phyloP scores from a whole-genome alignment of 2,888 invertebrate genomes.

The Tetragonisca angustula region DNA sequence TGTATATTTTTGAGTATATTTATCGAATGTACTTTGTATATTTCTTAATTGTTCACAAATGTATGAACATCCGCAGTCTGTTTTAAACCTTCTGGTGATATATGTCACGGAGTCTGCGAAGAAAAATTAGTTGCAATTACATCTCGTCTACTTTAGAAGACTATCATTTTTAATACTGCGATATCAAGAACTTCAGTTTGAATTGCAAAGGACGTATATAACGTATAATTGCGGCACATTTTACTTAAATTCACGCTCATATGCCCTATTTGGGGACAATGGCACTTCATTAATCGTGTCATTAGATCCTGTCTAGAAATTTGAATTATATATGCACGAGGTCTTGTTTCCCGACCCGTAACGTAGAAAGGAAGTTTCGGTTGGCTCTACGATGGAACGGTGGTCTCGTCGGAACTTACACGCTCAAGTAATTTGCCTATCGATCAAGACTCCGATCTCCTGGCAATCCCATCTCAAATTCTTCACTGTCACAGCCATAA shows the following conservation, averaged over 20 bases:
- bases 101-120: neutral
- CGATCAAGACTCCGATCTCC: conserved; percentile 33
- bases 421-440: conserved; percentile 46
- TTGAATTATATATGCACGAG: too few relatives aligned
- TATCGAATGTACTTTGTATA: neutral
- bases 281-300: too few relatives aligned
- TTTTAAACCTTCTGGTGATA: neutral
- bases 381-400: too few relatives aligned
- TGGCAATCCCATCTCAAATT: neutral
- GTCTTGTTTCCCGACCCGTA: too few relatives aligned
- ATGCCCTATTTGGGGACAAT: too few relatives aligned
- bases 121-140: conserved; percentile 37
- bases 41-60: neutral
- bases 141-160: conserved; percentile 24
- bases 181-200: too few relatives aligned
- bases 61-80: neutral
- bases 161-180: too few relatives aligned
- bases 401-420: conserved; percentile 16
- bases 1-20: neutral
- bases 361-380: conserved; percentile 19
- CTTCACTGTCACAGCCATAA: too few relatives aligned
- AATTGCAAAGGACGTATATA: too few relatives aligned
- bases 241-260: too few relatives aligned
- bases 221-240: too few relatives aligned
- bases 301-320: too few relatives aligned